Evolutionary conservation across 2,888 invertebrate genomes (phyloP).

Genomic region (Operophtera brumata): DNA sequence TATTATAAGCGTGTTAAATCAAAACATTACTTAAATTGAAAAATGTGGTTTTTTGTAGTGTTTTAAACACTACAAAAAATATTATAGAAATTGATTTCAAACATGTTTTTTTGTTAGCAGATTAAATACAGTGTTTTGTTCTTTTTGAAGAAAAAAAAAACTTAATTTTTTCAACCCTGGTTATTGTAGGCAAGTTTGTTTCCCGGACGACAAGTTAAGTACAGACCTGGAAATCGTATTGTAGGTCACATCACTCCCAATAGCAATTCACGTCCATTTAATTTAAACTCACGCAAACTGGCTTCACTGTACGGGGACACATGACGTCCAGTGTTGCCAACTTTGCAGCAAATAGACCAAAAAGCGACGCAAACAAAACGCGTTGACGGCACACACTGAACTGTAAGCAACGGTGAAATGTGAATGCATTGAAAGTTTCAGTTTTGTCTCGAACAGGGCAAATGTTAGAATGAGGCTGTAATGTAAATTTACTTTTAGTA

Average conservation of each 20-base stretch:
- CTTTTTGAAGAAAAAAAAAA: no score
- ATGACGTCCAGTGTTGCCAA: constrained; percentile 60
- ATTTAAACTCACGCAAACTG: constrained; percentile 29
- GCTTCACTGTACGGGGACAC: constrained; percentile 45
- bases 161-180: no score
- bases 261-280: constrained; percentile 24
- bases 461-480: not conserved
- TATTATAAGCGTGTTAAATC: no score
- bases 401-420: constrained; percentile 11
- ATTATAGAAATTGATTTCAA: no score
- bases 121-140: no score
- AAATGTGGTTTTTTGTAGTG: no score
- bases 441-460: not conserved
- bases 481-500: not conserved
- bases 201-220: no score
- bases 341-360: constrained; percentile 53
- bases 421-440: constrained; percentile 8
- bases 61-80: no score
- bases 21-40: no score
- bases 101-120: no score
- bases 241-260: not conserved
- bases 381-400: constrained; percentile 23
- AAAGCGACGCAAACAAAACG: constrained; percentile 47
- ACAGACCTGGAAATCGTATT: not conserved
- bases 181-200: no score